Conservation (phyloP, 2,888 invertebrate species). For the Tineola bisselliella region DNA sequence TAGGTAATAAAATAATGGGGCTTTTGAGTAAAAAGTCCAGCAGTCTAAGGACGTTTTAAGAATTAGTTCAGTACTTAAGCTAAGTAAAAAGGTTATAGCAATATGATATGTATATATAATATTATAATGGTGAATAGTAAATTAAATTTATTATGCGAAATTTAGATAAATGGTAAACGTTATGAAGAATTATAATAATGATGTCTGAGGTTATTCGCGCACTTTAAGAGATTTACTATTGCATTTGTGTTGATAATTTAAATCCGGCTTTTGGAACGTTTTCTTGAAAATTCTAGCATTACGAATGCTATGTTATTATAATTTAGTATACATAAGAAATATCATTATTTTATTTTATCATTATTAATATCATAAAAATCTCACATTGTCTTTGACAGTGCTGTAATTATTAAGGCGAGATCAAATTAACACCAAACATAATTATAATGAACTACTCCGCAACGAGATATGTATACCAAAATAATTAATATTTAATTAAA, state of each 20-base stretch:
- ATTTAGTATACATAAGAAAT: too few relatives aligned
- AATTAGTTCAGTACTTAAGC: not conserved
- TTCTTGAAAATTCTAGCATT: too few relatives aligned
- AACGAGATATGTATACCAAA: not conserved
- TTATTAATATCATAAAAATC: not conserved
- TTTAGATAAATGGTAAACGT: too few relatives aligned
- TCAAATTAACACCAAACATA: not conserved
- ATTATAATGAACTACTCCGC: not conserved
- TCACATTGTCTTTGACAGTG: not conserved
- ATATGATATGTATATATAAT: not conserved
- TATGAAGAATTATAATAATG: too few relatives aligned
- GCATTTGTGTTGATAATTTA: too few relatives aligned
- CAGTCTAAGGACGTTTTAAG: constrained; percentile 24
- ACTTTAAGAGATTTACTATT: too few relatives aligned
- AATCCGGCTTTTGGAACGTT: too few relatives aligned
- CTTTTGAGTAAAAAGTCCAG: constrained; percentile 55
- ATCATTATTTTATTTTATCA: too few relatives aligned
- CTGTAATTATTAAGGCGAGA: not conserved
- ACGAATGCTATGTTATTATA: too few relatives aligned
- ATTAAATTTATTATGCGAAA: too few relatives aligned
- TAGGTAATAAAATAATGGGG: constrained; percentile 33
- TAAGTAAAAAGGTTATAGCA: not conserved
- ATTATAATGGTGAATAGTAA: too few relatives aligned
- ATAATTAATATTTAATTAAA: not conserved
- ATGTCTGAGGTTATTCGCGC: too few relatives aligned